A percentile compares a stretch with the other conserved stretches of the same genome.
phyloP scores from a whole-genome alignment of 1,140 invertebrate species.

The Caenorhabditis tropicalis region DNA sequence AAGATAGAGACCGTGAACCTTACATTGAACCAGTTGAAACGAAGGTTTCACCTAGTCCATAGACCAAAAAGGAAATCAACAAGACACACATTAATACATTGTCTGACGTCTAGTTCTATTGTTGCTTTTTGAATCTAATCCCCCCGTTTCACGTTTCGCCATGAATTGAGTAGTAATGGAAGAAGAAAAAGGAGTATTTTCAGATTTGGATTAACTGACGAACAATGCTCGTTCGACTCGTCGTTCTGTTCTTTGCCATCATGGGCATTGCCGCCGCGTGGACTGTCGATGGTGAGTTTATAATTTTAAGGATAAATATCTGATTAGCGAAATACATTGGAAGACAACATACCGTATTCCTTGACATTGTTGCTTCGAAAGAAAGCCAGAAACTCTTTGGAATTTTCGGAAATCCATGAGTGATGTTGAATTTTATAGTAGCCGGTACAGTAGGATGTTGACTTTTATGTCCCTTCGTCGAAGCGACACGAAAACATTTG shows the following conservation, averaged over 20 bases:
- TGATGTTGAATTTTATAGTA: slow-evolving; percentile 43
- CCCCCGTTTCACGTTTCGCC: background rate
- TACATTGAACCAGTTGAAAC: background rate
- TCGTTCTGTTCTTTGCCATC: background rate
- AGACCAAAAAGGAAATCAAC: background rate
- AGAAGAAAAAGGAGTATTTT: background rate
- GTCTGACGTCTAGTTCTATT: background rate
- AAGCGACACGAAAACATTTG: slow-evolving; percentile 25
- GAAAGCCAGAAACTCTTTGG: slow-evolving; percentile 34
- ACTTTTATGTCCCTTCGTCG: slow-evolving; percentile 33
- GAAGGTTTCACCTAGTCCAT: background rate
- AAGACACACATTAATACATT: background rate
- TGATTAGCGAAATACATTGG: too few relatives aligned
- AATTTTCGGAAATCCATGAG: slow-evolving; percentile 27
- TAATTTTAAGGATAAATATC: background rate
- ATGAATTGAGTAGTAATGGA: background rate
- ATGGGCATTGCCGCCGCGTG: background rate
- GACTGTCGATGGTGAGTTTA: slow-evolving; percentile 2
- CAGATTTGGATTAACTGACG: background rate
- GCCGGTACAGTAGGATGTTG: slow-evolving; percentile 19
- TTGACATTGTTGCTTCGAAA: slow-evolving; percentile 17
- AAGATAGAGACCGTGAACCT: background rate
- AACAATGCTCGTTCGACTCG: background rate
- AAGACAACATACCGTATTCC: too few relatives aligned
- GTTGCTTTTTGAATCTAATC: background rate